phyloP scores from a whole-genome alignment of 2,888 invertebrate genomes.

The Nasonia oneida region DNA sequence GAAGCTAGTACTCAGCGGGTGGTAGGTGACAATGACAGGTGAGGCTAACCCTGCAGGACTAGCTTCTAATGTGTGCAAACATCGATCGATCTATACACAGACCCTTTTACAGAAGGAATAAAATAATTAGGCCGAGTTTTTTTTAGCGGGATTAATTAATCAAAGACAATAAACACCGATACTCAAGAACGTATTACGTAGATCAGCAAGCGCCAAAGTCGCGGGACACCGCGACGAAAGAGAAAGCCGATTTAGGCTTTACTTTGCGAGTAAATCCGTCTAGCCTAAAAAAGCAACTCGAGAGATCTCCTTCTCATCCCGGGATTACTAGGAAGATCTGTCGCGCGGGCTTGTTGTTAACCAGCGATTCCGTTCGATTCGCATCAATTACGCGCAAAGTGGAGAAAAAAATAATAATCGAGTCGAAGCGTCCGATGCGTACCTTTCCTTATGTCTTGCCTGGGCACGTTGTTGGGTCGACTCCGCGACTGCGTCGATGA shows the following conservation, averaged over 20 bases:
- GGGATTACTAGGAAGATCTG: slow-evolving; percentile 72
- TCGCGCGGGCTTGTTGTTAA: slow-evolving; percentile 74
- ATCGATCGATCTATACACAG: neutral
- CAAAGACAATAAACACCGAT: too few species aligned
- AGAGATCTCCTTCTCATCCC: slow-evolving; percentile 60
- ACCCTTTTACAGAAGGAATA: too few species aligned
- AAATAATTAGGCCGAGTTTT: too few species aligned
- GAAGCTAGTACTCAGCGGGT: slow-evolving; percentile 6
- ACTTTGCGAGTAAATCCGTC: slow-evolving; percentile 41
- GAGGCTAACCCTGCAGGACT: neutral
- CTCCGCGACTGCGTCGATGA: slow-evolving; percentile 77
- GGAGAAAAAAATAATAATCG: too few species aligned
- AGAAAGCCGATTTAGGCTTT: slow-evolving; percentile 37
- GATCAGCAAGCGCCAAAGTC: slow-evolving; percentile 14
- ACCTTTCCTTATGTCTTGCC: slow-evolving; percentile 83
- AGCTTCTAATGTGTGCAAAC: neutral
- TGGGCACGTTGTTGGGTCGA: slow-evolving; percentile 75
- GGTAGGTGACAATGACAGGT: slow-evolving; percentile 20
- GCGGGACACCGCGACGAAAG: slow-evolving; percentile 16
- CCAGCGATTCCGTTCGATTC: slow-evolving; percentile 64
- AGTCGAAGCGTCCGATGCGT: neutral
- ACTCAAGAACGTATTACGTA: neutral
- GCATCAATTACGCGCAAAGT: too few species aligned
- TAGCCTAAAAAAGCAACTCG: slow-evolving; percentile 46
- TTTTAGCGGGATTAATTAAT: too few species aligned